Percentiles rank a stretch among this genome's conserved stretches.
phyloP scores from a whole-genome alignment of 2,888 invertebrate species.

The Leptinotarsa rubiginosa region DNA sequence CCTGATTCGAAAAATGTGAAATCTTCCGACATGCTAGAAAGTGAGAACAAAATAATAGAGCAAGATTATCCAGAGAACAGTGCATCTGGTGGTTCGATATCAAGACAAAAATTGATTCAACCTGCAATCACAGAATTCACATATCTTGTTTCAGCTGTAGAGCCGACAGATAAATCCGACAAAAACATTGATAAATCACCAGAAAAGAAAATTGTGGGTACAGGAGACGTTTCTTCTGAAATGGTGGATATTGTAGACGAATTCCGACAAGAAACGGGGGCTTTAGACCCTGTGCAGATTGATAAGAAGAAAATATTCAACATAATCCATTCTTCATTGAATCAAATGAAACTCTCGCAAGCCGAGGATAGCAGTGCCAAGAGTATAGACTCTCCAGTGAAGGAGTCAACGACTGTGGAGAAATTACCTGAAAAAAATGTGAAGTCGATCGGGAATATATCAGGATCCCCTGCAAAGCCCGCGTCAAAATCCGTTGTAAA shows the following conservation, averaged over 20 bases:
- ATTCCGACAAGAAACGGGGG: conserved; percentile 26
- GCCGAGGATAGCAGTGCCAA: background rate
- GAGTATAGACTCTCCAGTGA: background rate
- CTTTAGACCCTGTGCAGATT: conserved; percentile 35
- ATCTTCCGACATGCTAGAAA: background rate
- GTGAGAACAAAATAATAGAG: background rate
- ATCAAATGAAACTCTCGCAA: background rate
- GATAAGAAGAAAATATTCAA: conserved; percentile 53
- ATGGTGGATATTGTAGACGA: conserved; percentile 21
- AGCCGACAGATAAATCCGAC: background rate
- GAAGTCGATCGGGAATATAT: conserved; percentile 7
- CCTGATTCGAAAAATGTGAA: background rate
- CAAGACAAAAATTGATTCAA: conserved; percentile 20
- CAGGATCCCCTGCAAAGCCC: background rate
- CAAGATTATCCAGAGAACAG: background rate
- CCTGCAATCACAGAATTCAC: conserved; percentile 15
- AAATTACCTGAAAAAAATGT: background rate
- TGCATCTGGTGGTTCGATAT: background rate
- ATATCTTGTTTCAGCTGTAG: background rate
- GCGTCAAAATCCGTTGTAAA: background rate
- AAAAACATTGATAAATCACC: conserved; percentile 22
- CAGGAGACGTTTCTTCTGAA: background rate
- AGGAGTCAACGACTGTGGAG: background rate
- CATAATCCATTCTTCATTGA: conserved; percentile 57
- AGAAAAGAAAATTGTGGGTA: conserved; percentile 22